A percentile compares a stretch with the other conserved stretches of the same genome.
Conservation (phyloP, 1,140 invertebrate genomes). For the Atta texana region DNA sequence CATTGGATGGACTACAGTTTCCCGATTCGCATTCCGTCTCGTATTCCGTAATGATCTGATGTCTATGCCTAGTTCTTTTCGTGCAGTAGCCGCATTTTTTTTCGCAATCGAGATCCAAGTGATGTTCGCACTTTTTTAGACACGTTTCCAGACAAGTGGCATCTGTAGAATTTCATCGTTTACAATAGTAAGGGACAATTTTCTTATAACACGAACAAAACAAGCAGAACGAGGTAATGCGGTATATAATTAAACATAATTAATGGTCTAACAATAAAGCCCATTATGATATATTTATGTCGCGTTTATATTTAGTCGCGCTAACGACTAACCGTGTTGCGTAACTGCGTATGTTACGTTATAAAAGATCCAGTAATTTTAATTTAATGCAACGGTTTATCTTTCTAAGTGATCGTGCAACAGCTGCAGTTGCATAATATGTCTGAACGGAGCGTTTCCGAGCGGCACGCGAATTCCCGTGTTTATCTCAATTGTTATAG, state of each 20-base stretch:
- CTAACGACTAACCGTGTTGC: slow-evolving; percentile 23
- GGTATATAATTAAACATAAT: not conserved
- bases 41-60: slow-evolving; percentile 76
- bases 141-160: slow-evolving; percentile 67
- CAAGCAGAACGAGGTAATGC: too few relatives aligned
- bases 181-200: not conserved
- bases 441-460: slow-evolving; percentile 4
- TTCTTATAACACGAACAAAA: not conserved
- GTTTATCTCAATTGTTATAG: slow-evolving; percentile 43
- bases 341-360: slow-evolving; percentile 24
- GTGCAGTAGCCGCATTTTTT: slow-evolving; percentile 60
- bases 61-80: slow-evolving; percentile 68
- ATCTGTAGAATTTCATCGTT: slow-evolving; percentile 60
- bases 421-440: slow-evolving; percentile 41
- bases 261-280: not conserved
- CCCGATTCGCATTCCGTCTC: slow-evolving; percentile 68
- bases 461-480: slow-evolving; percentile 23
- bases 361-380: slow-evolving; percentile 34
- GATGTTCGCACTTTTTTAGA: slow-evolving; percentile 75
- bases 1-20: slow-evolving; percentile 56
- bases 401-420: slow-evolving; percentile 16
- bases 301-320: not conserved
- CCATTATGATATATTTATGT: not conserved
- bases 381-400: slow-evolving; percentile 41
- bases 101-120: slow-evolving; percentile 63